These are phyloP conservation scores for Orgyia antiqua DNA, from an alignment of 2,888 invertebrate genomes.

Conservation along the genomic window DNA sequence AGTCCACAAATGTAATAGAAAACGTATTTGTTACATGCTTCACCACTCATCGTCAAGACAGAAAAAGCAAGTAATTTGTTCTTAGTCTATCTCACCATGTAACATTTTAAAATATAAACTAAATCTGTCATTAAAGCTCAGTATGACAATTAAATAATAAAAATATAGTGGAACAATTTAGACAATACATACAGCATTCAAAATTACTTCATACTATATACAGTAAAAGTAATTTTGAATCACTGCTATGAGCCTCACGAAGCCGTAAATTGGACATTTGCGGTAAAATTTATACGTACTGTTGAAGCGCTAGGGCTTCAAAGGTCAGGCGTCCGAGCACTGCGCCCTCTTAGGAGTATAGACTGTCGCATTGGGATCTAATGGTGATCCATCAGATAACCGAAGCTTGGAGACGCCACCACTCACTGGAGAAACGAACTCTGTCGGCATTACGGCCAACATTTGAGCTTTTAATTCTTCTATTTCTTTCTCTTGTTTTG, in stretches of 20 bases:
- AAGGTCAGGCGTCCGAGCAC: slow-evolving; percentile 53
- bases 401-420: slow-evolving; percentile 45
- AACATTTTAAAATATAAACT: no score
- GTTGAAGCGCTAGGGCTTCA: neutral
- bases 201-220: no score
- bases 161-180: slow-evolving; percentile 5
- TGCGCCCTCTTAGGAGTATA: slow-evolving; percentile 87
- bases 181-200: slow-evolving; percentile 3
- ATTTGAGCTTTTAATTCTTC: slow-evolving; percentile 95
- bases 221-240: no score
- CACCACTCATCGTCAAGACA: no score
- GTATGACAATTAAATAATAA: neutral
- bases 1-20: no score
- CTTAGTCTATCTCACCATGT: no score
- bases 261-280: neutral
- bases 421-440: slow-evolving; percentile 47
- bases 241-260: neutral
- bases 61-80: no score
- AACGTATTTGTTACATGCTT: no score
- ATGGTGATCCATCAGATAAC: slow-evolving; percentile 52
- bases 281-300: neutral
- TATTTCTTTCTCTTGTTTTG: slow-evolving; percentile 93
- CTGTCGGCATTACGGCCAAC: slow-evolving; percentile 93
- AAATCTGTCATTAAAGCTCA: no score
- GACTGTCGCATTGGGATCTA: slow-evolving; percentile 94